These are phyloP conservation scores for Phaonia tiefii DNA, from an alignment of 2,888 invertebrate genomes.

Conservation along the genomic window DNA sequence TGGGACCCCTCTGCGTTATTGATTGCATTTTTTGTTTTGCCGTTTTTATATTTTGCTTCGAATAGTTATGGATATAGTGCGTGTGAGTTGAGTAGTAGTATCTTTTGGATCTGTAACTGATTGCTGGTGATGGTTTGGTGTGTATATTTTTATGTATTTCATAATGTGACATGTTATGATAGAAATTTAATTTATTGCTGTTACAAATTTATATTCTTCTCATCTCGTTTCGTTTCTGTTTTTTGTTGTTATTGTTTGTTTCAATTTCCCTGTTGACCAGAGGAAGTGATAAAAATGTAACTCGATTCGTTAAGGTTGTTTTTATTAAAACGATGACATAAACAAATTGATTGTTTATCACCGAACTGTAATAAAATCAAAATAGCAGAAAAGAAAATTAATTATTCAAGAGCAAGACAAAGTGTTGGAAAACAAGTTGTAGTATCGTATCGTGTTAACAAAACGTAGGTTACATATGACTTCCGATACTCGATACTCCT, in stretches of 20 bases:
- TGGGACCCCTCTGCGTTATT: constrained; percentile 53
- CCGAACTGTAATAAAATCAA: constrained; percentile 10
- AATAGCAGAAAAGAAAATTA: constrained; percentile 6
- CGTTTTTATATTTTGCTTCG: neutral
- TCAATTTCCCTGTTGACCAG: neutral
- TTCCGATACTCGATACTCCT: neutral
- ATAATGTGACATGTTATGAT: constrained; percentile 63
- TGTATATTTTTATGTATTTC: constrained; percentile 44
- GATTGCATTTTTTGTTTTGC: constrained; percentile 58
- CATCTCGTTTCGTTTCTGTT: neutral
- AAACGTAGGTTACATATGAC: neutral
- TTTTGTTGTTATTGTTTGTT: too few species aligned
- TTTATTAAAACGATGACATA: constrained; percentile 18
- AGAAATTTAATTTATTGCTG: constrained; percentile 63
- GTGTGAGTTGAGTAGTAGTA: too few species aligned
- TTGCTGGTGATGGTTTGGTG: constrained; percentile 26
- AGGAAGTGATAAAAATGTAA: constrained; percentile 47
- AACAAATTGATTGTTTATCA: constrained; percentile 27
- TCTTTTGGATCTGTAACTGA: constrained; percentile 44
- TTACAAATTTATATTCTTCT: constrained; percentile 40
- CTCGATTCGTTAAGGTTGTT: neutral
- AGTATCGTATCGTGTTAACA: too few species aligned
- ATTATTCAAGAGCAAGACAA: neutral
- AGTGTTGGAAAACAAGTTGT: too few species aligned
- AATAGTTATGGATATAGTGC: neutral